Conservation (phyloP, 2,797 vertebrate species). For the Cheirogaleus major region DNA sequence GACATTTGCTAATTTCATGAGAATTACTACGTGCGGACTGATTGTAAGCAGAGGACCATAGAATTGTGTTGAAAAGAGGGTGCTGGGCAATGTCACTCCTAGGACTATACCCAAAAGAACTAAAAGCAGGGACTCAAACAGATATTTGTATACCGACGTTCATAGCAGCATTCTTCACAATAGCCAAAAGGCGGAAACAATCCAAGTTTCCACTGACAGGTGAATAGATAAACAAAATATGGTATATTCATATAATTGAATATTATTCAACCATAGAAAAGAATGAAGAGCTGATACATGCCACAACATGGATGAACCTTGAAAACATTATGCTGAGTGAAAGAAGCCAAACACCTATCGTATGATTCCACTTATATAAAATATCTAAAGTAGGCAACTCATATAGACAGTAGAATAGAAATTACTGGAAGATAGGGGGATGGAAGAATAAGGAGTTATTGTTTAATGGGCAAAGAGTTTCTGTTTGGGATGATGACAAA, state of each 20-base stretch:
- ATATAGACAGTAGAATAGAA: background rate
- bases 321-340: conserved; percentile 18
- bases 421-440: background rate
- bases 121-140: background rate
- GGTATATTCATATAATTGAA: background rate
- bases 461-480: conserved; percentile 37
- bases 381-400: conserved; percentile 32
- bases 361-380: conserved; percentile 18
- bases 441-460: background rate
- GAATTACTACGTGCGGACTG: background rate
- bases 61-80: conserved; percentile 25
- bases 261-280: conserved; percentile 17
- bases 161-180: background rate
- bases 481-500: background rate
- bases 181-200: conserved; percentile 13
- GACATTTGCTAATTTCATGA: conserved; percentile 23
- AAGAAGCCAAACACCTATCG: background rate
- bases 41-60: background rate
- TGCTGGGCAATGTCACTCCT: background rate
- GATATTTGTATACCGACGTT: background rate
- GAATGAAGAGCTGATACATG: background rate
- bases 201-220: background rate
- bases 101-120: background rate
- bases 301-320: background rate
- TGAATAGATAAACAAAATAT: conserved; percentile 24